A percentile compares a stretch with the other conserved stretches of the same genome.
Evolutionary conservation across 2,797 vertebrate species (phyloP).

Genomic region (Danio choprae): DNA sequence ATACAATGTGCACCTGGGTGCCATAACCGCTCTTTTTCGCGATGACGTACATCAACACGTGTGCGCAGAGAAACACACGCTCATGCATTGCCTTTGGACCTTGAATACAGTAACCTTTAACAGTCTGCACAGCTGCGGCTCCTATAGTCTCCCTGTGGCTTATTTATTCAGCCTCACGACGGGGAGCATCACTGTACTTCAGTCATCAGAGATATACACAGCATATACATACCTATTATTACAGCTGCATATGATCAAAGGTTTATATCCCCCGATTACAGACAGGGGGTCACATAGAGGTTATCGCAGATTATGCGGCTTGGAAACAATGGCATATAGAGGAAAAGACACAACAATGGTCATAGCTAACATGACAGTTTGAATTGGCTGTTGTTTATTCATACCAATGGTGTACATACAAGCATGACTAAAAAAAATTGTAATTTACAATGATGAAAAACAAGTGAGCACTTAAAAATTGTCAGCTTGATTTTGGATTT

Average conservation of each 20-base stretch:
- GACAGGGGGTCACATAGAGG: slow-evolving; percentile 31
- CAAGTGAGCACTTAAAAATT: too few relatives aligned
- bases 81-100: slow-evolving; percentile 25
- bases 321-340: not conserved
- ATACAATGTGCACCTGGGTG: slow-evolving; percentile 48
- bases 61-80: not conserved
- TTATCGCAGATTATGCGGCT: not conserved
- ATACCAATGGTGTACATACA: not conserved
- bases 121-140: slow-evolving; percentile 54
- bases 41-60: slow-evolving; percentile 3
- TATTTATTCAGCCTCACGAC: slow-evolving; percentile 50
- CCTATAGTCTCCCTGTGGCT: slow-evolving; percentile 39
- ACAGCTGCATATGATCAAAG: slow-evolving; percentile 48
- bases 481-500: too few relatives aligned
- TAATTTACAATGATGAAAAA: too few relatives aligned
- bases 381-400: not conserved
- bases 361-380: not conserved
- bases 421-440: not conserved
- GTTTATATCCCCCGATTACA: slow-evolving; percentile 37
- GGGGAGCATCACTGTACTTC: slow-evolving; percentile 36
- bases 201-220: slow-evolving; percentile 29
- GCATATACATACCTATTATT: slow-evolving; percentile 31
- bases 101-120: slow-evolving; percentile 56
- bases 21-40: slow-evolving; percentile 24
- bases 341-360: not conserved